Evolutionary conservation across 2,797 vertebrate species (phyloP), one percentile per base, ranked within the genome.

Genomic region (Vipera latastei): DNA sequence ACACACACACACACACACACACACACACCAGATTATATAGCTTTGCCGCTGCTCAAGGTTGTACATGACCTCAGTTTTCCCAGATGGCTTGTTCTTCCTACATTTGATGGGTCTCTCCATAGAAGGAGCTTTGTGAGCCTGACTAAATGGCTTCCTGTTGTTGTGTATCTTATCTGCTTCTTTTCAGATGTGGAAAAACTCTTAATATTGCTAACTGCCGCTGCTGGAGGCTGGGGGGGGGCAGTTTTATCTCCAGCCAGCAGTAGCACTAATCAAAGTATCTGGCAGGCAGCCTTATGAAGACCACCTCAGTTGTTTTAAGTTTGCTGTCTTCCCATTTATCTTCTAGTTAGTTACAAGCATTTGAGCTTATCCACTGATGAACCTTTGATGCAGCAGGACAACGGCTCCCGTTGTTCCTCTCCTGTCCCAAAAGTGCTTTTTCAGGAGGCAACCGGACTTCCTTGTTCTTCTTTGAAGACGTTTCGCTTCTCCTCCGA

Each of bases 51-150:
- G 90, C 63, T 94, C 95, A 94, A 92, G 95, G 95, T 96, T 97
- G 93, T 94, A n/a, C 14, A 6, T 96, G 96, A 96, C 96, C 96
- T 97, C 96, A 95, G 86, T 96, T 97, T 97, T 97, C 96, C 96
- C 97, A 95, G 94, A 63, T 96, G 97, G 94, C 94, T 94, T 95
- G 95, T 93, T 95, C 94, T 91, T 93, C 97, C 95, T 96, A 94
- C 93, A 93, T 96, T 95, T 96, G 92, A 93, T 97, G 94, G 96
- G 90, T 92, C 91, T 96, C 89, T 95, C 92, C 96, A 96, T 95
- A 97, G 96, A 96, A 96, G 94, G 92, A 93, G 94, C 95, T 97
- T 96, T 97, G 96, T 96, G 86, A 92, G 92, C 26, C 96, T 89
- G 89, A 18, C 89, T 56, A 86, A 89, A 95, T 94, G 94, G 88